These are phyloP conservation scores for Sebastes dallii DNA, from an alignment of 2,797 vertebrate genomes.

Conservation along the genomic window DNA sequence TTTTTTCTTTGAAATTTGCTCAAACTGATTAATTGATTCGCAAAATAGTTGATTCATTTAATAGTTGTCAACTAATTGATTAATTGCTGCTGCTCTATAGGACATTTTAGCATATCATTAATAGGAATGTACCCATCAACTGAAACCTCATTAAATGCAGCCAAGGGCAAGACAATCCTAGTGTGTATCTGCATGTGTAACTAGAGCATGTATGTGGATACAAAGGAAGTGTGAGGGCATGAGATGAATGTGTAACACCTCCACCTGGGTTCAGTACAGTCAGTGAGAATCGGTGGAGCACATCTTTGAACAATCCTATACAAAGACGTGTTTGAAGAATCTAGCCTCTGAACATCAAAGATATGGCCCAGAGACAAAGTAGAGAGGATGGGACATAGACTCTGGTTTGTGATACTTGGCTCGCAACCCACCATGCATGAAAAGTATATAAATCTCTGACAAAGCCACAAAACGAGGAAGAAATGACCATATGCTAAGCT, in stretches of 20 bases:
- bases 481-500: conserved; percentile 46
- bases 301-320: conserved; percentile 21
- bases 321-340: conserved; percentile 14
- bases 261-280: conserved; percentile 1
- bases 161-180: not conserved
- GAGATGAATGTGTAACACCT: conserved; percentile 6
- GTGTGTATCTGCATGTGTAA: not conserved
- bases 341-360: conserved; percentile 11
- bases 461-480: conserved; percentile 25
- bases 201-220: not conserved
- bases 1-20: no score
- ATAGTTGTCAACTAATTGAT: no score
- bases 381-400: not conserved
- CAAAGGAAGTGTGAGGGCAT: not conserved
- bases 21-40: no score
- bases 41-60: no score
- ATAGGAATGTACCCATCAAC: not conserved
- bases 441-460: conserved; percentile 40
- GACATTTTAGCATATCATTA: not conserved
- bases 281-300: conserved; percentile 5
- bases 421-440: conserved; percentile 9
- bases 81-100: not conserved
- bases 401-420: conserved; percentile 25
- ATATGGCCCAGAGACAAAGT: not conserved
- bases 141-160: not conserved